Conservation (phyloP, 1,140 invertebrate genomes). For the Vanessa tameamea region DNA sequence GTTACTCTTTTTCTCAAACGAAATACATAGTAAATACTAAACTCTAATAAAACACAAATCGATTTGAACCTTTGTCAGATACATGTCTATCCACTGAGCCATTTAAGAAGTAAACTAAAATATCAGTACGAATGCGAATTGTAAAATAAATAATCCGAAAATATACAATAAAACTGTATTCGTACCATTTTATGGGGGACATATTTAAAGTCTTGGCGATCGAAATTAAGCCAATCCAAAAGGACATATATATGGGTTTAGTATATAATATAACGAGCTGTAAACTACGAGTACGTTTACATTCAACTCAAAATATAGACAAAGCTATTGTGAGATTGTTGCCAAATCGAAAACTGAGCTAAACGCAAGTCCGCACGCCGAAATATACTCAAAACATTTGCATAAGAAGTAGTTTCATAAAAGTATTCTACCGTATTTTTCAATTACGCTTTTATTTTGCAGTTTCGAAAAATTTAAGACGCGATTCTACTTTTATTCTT, state of each 20-base stretch:
- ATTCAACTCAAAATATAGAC: constrained; percentile 38
- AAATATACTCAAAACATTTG: constrained; percentile 35
- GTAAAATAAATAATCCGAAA: neutral
- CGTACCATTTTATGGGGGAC: neutral
- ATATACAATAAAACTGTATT: neutral
- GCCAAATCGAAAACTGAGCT: constrained; percentile 64
- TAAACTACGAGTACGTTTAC: constrained; percentile 24
- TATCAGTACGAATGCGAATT: neutral
- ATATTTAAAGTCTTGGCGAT: constrained; percentile 7
- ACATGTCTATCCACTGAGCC: neutral
- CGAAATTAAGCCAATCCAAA: constrained; percentile 5
- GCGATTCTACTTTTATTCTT: neutral
- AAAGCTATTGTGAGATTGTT: constrained; percentile 46
- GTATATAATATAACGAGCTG: neutral
- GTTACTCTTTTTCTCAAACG: too few species aligned
- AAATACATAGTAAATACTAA: too few species aligned
- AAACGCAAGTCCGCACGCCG: constrained; percentile 32
- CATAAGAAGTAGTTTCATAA: constrained; percentile 35
- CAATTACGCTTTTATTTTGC: constrained; percentile 33
- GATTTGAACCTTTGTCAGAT: too few species aligned
- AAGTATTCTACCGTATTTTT: constrained; percentile 31
- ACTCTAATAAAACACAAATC: too few species aligned
- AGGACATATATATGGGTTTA: neutral
- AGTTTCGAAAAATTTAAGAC: constrained; percentile 11
- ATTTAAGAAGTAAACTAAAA: neutral